Conservation (phyloP, 2,888 invertebrate genomes). For the Junonia oenone region DNA sequence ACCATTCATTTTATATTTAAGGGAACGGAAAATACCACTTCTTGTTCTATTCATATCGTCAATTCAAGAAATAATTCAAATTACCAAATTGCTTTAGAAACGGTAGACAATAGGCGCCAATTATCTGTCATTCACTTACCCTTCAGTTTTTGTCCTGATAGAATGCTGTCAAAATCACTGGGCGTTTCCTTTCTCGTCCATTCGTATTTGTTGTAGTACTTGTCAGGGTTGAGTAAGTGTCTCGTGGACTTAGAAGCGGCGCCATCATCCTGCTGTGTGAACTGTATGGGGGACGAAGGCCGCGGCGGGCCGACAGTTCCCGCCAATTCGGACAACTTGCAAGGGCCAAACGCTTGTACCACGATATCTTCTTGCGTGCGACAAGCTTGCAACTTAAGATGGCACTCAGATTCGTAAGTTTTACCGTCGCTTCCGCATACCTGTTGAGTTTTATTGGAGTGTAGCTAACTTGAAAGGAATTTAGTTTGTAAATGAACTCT, state of each 20-base stretch:
- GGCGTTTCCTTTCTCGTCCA: constrained; percentile 78
- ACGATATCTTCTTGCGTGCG: constrained; percentile 88
- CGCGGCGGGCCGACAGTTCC: constrained; percentile 88
- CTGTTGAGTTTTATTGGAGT: constrained; percentile 43
- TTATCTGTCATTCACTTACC: constrained; percentile 42
- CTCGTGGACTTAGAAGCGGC: constrained; percentile 89
- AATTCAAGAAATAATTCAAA: constrained; percentile 8
- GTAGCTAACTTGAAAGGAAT: constrained; percentile 17
- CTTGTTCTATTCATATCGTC: neutral
- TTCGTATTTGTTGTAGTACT: constrained; percentile 82
- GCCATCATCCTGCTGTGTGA: constrained; percentile 88
- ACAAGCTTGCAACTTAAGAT: constrained; percentile 89
- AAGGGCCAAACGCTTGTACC: constrained; percentile 87
- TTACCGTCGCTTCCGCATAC: constrained; percentile 89
- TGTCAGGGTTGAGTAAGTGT: constrained; percentile 86
- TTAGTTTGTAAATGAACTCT: constrained; percentile 17
- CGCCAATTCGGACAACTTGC: constrained; percentile 83
- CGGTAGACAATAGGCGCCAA: neutral
- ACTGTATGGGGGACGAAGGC: constrained; percentile 88
- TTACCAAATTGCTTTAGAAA: constrained; percentile 17
- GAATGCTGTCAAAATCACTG: constrained; percentile 63
- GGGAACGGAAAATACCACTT: constrained; percentile 2
- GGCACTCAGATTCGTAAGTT: constrained; percentile 91
- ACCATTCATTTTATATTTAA: neutral
- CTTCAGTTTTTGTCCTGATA: constrained; percentile 67